Base-by-base conservation (phyloP, 2,113 vertebrate species). In the Chitala chitala region DNA sequence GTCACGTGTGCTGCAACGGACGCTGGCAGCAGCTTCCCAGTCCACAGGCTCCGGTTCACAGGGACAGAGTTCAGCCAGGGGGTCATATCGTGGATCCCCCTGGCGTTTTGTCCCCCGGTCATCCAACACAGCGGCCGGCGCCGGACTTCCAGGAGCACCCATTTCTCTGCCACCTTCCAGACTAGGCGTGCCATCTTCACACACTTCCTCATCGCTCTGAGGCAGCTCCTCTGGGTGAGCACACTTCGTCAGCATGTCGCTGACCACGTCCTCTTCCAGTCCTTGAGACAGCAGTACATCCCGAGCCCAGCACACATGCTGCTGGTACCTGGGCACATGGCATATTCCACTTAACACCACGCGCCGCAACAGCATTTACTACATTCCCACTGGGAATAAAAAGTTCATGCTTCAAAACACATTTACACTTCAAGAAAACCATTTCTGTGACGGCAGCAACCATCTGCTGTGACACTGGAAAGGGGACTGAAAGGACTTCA, bases 291-390 rank as follows among this genome's bases (percentile, higher is more conserved):
- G 78, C 72, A 96, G 79, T 48, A 86, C 74, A 0, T 81, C 77
- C 53, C 75, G 77, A 0, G 92, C 94, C 94, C 92, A 94, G 36
- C 84, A 75, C 17, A 96, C 77, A 1, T 84, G 87, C 65, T 77
- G 81, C 56, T 89, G 88, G 65, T 94, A 99, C 84, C 96, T 99
- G 83, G 3, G n/a, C n/a, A n/a, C n/a, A n/a, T n/a, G n/a, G n/a
- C n/a, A n/a, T n/a, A n/a, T n/a, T n/a, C n/a, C n/a, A n/a, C n/a
- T n/a, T n/a, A n/a, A n/a, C n/a, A n/a, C n/a, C n/a, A n/a, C n/a
- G n/a, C n/a, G n/a, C n/a, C n/a, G n/a, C n/a, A n/a, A n/a, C n/a
- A n/a, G n/a, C n/a, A n/a, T n/a, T n/a, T n/a, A n/a, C n/a, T n/a
- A n/a, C n/a, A n/a, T n/a, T n/a, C n/a, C n/a, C n/a, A n/a, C n/a